Evolutionary conservation across 2,797 vertebrate species (phyloP).

Genomic region (Macropus fuliginosus): DNA sequence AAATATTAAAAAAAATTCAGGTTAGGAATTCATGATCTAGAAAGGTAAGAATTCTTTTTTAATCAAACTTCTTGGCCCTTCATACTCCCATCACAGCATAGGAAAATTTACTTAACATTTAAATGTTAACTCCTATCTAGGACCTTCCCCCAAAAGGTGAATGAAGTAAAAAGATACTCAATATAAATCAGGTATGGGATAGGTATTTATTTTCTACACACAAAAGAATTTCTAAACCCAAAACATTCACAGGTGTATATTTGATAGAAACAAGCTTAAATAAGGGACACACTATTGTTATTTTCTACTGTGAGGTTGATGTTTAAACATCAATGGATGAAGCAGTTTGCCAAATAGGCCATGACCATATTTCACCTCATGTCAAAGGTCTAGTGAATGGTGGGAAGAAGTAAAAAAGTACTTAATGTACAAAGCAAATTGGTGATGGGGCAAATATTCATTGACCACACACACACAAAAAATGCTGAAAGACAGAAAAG

Average conservation of each 20-base stretch:
- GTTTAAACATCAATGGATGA: background rate
- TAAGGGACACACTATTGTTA: background rate
- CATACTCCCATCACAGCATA: background rate
- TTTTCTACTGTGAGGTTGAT: background rate
- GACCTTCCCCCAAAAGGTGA: background rate
- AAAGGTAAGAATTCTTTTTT: background rate
- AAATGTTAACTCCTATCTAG: background rate
- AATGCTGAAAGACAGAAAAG: background rate
- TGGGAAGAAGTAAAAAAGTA: background rate
- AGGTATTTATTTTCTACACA: background rate
- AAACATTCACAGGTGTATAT: background rate
- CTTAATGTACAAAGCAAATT: background rate
- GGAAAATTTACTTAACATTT: background rate
- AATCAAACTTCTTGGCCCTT: background rate
- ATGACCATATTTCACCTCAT: background rate
- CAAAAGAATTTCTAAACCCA: background rate
- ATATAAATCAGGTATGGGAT: too few species aligned
- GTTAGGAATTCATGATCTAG: background rate
- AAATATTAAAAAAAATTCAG: background rate
- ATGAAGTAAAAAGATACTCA: background rate
- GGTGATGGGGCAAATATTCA: background rate
- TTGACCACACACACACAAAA: background rate
- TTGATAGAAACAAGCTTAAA: background rate
- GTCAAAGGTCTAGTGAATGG: background rate
- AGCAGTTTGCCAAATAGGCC: background rate